These are phyloP conservation scores for Exephanes ischioxanthus DNA, from an alignment of 2,888 invertebrate genomes.

Conservation along the genomic window DNA sequence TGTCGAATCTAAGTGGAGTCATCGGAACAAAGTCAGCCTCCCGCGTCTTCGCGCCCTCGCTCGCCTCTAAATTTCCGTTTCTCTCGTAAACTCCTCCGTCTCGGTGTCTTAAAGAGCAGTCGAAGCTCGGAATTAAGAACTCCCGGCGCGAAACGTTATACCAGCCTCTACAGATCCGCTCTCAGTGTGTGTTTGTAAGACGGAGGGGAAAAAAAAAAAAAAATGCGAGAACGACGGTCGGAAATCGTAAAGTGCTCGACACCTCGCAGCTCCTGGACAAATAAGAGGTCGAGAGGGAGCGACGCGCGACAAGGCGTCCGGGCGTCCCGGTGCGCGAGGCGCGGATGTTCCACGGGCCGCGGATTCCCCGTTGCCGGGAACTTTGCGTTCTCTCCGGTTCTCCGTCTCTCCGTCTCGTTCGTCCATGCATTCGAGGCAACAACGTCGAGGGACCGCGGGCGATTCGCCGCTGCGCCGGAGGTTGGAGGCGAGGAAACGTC, in stretches of 20 bases:
- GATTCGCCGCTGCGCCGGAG: conserved; percentile 21
- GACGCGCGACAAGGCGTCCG: conserved; percentile 48
- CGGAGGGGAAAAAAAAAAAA: conserved; percentile 27
- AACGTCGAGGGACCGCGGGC: conserved; percentile 24
- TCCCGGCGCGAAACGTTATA: conserved; percentile 24
- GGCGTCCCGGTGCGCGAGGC: conserved; percentile 51
- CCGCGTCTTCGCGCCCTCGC: neutral
- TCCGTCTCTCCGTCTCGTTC: conserved; percentile 22
- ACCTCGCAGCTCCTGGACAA: conserved; percentile 83
- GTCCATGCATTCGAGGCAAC: conserved; percentile 35
- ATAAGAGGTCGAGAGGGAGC: conserved; percentile 78
- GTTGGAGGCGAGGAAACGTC: conserved; percentile 37
- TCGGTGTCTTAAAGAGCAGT: conserved; percentile 57
- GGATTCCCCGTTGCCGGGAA: conserved; percentile 53
- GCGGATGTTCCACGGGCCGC: conserved; percentile 55
- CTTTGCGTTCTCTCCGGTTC: conserved; percentile 26
- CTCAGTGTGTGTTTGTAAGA: conserved; percentile 18
- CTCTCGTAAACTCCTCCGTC: conserved; percentile 11
- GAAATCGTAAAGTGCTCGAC: conserved; percentile 84
- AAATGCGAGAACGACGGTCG: conserved; percentile 73
- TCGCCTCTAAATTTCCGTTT: conserved; percentile 15
- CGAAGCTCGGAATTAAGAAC: conserved; percentile 43
- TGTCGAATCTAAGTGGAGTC: conserved; percentile 32
- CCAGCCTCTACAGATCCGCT: neutral
- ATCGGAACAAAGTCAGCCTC: conserved; percentile 18